Conservation (phyloP, 2,113 vertebrate genomes). For the Boleophthalmus pectinirostris region DNA sequence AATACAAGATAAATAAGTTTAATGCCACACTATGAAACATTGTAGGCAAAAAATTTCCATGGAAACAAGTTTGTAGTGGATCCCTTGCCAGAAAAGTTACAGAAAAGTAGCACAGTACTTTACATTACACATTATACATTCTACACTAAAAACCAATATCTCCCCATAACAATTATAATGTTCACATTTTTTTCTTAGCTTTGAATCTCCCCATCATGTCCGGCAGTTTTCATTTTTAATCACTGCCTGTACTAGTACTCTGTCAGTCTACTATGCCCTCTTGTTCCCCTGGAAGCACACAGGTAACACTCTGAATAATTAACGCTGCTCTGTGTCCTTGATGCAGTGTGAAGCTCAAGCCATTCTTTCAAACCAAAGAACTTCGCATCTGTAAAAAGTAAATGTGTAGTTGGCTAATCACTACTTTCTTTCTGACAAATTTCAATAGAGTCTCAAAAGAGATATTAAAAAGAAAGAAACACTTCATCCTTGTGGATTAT, state of each 20-base stretch:
- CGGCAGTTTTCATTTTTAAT: slow-evolving; percentile 1
- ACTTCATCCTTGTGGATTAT: slow-evolving; percentile 2
- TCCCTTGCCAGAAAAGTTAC: too few species aligned
- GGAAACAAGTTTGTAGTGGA: too few species aligned
- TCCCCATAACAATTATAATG: too few species aligned
- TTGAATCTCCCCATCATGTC: neutral
- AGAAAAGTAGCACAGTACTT: too few species aligned
- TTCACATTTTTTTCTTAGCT: neutral
- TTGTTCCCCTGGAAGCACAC: neutral
- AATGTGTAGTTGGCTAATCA: neutral
- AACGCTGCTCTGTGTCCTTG: neutral
- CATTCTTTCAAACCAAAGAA: slow-evolving; percentile 4
- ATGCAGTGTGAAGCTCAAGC: neutral
- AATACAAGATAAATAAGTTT: too few species aligned
- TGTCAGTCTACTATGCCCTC: neutral
- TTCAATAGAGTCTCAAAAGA: neutral
- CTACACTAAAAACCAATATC: too few species aligned
- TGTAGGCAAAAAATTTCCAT: neutral
- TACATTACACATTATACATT: too few species aligned
- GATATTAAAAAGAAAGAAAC: neutral
- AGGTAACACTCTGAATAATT: slow-evolving; percentile 9
- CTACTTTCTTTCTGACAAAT: slow-evolving; percentile 2
- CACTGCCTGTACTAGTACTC: neutral
- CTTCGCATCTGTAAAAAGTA: neutral
- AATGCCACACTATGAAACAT: too few species aligned